Evolutionary conservation across 2,888 invertebrate genomes (phyloP).

Genomic region (Spodoptera exigua): DNA sequence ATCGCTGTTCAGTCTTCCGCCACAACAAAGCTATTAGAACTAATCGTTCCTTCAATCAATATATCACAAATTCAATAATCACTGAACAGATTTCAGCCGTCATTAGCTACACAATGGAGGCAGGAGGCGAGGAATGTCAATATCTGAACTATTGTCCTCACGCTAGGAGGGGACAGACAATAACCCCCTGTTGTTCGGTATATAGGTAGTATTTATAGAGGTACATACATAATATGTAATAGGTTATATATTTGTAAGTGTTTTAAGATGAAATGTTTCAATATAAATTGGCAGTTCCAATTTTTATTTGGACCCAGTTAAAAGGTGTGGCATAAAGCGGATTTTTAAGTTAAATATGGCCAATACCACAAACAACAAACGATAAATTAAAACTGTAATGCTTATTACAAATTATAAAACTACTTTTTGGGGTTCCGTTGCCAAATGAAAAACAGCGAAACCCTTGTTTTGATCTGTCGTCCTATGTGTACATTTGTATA

Average conservation of each 20-base stretch:
- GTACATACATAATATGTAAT: slow-evolving; percentile 14
- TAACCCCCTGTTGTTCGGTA: slow-evolving; percentile 43
- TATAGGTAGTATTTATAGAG: slow-evolving; percentile 58
- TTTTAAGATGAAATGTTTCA: slow-evolving; percentile 22
- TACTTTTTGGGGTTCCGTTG: no score
- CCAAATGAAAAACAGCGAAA: no score
- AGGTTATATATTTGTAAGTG: slow-evolving; percentile 1
- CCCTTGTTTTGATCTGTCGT: no score
- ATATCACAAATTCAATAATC: slow-evolving; percentile 71
- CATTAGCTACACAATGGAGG: slow-evolving; percentile 82
- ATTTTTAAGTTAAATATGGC: no score
- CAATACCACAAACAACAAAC: no score
- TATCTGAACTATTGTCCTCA: slow-evolving; percentile 78
- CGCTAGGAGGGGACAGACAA: slow-evolving; percentile 62
- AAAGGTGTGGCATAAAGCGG: no score
- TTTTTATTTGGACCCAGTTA: no score
- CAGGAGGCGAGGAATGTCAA: slow-evolving; percentile 81
- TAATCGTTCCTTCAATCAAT: slow-evolving; percentile 42
- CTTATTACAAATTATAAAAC: no score
- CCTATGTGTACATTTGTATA: no score
- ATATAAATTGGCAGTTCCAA: no score
- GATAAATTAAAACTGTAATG: no score
- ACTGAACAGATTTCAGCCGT: slow-evolving; percentile 78
- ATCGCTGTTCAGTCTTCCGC: not conserved
- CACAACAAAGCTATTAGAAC: slow-evolving; percentile 31